Conservation (phyloP, 2,888 invertebrate genomes). For the Drosophila maculinotata region DNA sequence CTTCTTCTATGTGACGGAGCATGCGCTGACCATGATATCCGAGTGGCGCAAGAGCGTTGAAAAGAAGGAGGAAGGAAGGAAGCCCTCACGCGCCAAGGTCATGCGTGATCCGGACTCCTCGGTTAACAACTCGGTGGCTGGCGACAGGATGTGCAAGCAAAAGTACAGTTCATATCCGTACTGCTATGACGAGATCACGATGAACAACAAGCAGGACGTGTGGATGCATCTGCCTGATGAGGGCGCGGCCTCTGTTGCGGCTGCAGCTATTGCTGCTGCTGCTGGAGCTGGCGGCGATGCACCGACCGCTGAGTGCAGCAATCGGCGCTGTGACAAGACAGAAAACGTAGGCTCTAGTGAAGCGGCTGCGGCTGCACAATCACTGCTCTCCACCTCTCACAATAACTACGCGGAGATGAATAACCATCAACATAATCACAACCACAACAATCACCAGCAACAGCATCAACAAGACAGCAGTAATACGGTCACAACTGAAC, state of each 20-base stretch:
- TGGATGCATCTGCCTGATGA: slow-evolving; percentile 83
- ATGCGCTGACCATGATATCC: slow-evolving; percentile 91
- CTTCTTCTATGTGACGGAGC: slow-evolving; percentile 95
- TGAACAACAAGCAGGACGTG: slow-evolving; percentile 89
- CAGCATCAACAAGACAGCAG: slow-evolving; percentile 69
- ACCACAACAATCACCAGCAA: slow-evolving; percentile 68
- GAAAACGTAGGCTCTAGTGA: slow-evolving; percentile 65
- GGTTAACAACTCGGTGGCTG: slow-evolving; percentile 83
- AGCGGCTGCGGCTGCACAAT: slow-evolving; percentile 80
- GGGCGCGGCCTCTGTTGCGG: slow-evolving; percentile 6
- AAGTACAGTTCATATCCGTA: slow-evolving; percentile 95
- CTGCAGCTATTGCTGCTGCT: slow-evolving; percentile 28
- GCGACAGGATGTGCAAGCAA: slow-evolving; percentile 91
- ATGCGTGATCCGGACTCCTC: slow-evolving; percentile 88
- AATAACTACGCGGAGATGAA: slow-evolving; percentile 83
- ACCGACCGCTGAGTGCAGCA: slow-evolving; percentile 47
- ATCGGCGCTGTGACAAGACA: slow-evolving; percentile 54
- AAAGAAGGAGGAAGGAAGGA: slow-evolving; percentile 88
- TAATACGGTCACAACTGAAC: slow-evolving; percentile 83
- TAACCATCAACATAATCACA: slow-evolving; percentile 70
- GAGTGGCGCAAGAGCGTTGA: slow-evolving; percentile 92
- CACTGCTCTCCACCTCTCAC: slow-evolving; percentile 82
- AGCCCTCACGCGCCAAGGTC: slow-evolving; percentile 88
- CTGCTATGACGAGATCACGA: slow-evolving; percentile 93
- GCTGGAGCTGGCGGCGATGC: slow-evolving; percentile 71